phyloP scores from a whole-genome alignment of 2,888 invertebrate genomes.

The Sinohyriopsis cumingii region DNA sequence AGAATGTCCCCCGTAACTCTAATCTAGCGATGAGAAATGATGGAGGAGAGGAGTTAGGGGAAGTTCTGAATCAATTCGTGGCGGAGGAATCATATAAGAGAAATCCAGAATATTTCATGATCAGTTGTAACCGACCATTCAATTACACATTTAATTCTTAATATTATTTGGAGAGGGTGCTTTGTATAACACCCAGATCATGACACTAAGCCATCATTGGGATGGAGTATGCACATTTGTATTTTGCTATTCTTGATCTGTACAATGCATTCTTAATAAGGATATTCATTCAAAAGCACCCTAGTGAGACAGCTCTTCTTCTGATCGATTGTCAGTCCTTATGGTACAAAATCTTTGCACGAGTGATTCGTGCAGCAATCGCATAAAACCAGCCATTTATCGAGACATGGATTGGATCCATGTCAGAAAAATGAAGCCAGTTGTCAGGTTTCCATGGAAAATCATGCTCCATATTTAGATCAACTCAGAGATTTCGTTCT shows the following conservation, averaged over 20 bases:
- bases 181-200: neutral
- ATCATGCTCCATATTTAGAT: slow-evolving; percentile 54
- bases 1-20: slow-evolving; percentile 36
- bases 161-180: slow-evolving; percentile 37
- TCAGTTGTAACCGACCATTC: slow-evolving; percentile 30
- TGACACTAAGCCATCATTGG: slow-evolving; percentile 38
- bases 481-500: slow-evolving; percentile 66
- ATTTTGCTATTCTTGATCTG: slow-evolving; percentile 65
- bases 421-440: slow-evolving; percentile 64
- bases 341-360: slow-evolving; percentile 65
- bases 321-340: slow-evolving; percentile 63
- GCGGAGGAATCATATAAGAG: slow-evolving; percentile 45
- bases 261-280: slow-evolving; percentile 61
- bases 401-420: slow-evolving; percentile 57
- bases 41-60: slow-evolving; percentile 46
- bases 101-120: slow-evolving; percentile 43
- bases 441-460: slow-evolving; percentile 51
- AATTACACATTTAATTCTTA: slow-evolving; percentile 23
- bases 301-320: slow-evolving; percentile 56
- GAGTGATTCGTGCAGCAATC: slow-evolving; percentile 46
- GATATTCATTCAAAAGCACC: slow-evolving; percentile 42
- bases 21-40: slow-evolving; percentile 20
- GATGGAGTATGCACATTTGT: slow-evolving; percentile 65
- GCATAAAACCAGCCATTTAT: slow-evolving; percentile 43
- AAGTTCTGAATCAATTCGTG: slow-evolving; percentile 52